Conservation (phyloP, 2,113 vertebrate genomes). For the Benitochromis conjunctus region DNA sequence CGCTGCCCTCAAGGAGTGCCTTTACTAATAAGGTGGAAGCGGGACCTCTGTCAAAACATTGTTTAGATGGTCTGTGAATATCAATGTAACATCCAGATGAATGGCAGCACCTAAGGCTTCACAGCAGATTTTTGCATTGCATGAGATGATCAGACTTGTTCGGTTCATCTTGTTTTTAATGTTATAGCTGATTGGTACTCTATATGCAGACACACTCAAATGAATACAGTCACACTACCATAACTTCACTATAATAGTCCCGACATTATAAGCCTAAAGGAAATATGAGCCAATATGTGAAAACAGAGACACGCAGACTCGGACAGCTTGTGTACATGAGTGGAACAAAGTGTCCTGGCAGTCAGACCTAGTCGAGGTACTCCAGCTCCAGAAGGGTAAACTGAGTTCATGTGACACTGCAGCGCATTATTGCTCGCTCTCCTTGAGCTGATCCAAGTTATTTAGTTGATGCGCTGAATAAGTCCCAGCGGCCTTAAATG, state of each 20-base stretch:
- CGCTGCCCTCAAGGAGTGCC: background rate
- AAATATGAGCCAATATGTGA: background rate
- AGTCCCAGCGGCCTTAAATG: background rate
- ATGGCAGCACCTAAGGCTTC: background rate
- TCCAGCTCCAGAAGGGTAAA: background rate
- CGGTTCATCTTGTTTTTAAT: background rate
- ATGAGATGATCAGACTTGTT: background rate
- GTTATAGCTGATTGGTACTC: background rate
- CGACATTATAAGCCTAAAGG: background rate
- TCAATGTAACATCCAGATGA: background rate
- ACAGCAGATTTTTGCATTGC: background rate
- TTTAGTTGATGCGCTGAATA: background rate
- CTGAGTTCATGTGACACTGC: slow-evolving; percentile 51
- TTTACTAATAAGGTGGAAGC: background rate
- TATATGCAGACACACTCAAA: background rate
- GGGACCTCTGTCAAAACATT: background rate
- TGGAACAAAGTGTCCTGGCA: background rate
- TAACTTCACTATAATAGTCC: background rate
- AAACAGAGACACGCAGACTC: background rate
- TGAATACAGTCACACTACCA: background rate
- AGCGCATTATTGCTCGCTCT: slow-evolving; percentile 30
- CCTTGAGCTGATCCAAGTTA: slow-evolving; percentile 69
- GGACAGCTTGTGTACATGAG: background rate
- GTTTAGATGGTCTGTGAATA: background rate
- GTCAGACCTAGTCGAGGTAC: background rate